Evolutionary conservation across 2,113 vertebrate species (phyloP).

Genomic region (Poecile atricapillus): DNA sequence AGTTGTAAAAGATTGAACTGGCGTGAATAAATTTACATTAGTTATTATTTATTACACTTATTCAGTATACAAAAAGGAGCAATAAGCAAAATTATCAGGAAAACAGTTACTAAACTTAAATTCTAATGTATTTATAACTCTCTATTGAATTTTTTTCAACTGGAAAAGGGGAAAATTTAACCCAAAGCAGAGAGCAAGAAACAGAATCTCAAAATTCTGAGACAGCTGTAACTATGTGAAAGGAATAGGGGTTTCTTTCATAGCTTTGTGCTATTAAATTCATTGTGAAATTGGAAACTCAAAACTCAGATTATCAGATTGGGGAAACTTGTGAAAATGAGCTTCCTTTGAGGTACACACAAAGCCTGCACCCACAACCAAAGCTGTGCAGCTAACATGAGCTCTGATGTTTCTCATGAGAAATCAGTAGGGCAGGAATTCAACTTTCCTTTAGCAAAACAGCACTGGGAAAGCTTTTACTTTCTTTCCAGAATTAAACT

Average conservation of each 20-base stretch:
- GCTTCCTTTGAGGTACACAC: background rate
- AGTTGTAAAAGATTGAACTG: conserved; percentile 73
- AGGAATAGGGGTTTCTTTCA: background rate
- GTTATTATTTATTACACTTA: background rate
- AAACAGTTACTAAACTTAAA: background rate
- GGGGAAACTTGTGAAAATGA: background rate
- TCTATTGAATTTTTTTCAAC: background rate
- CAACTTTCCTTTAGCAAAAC: background rate
- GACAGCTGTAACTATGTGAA: background rate
- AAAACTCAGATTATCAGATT: background rate
- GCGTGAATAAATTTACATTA: background rate
- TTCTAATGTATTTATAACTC: background rate
- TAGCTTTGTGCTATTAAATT: background rate
- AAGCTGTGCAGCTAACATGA: background rate
- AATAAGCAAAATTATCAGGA: background rate
- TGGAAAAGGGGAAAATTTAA: background rate
- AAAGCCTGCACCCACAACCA: background rate
- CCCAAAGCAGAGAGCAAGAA: background rate
- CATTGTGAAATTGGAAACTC: background rate
- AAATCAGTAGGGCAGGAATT: background rate
- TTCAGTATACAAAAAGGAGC: background rate
- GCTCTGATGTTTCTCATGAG: background rate
- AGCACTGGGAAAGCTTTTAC: background rate
- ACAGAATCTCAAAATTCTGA: background rate
- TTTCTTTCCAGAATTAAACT: background rate